A percentile compares a stretch with the other conserved stretches of the same genome.
Conservation (phyloP, 2,797 vertebrate species). For the Leuciscus waleckii region DNA sequence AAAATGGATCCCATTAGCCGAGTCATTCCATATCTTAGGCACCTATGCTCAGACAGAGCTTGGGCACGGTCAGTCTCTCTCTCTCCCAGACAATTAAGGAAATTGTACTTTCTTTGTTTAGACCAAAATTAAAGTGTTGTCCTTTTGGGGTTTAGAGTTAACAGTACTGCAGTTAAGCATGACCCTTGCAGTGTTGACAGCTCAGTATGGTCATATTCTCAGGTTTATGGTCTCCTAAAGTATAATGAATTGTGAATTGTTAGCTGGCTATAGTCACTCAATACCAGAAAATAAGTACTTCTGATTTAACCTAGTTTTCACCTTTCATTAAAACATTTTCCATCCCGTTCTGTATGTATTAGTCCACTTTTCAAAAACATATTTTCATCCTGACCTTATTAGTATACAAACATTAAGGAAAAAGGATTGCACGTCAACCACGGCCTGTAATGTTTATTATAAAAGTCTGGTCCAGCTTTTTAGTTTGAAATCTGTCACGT, state of each 20-base stretch:
- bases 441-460: background rate
- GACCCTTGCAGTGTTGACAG: slow-evolving; percentile 74
- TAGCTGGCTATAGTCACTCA: background rate
- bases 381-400: background rate
- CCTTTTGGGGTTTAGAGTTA: background rate
- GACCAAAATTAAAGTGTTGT: slow-evolving; percentile 8
- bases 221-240: background rate
- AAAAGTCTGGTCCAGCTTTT: background rate
- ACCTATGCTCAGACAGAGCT: slow-evolving; percentile 96
- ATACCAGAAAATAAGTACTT: background rate
- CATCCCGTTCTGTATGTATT: background rate
- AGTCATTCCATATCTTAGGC: slow-evolving; percentile 83
- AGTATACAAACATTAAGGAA: background rate
- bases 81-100: slow-evolving; percentile 5
- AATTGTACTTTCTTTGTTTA: slow-evolving; percentile 10
- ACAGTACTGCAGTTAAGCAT: slow-evolving; percentile 9
- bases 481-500: background rate
- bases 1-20: slow-evolving; percentile 87
- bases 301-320: background rate
- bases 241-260: background rate
- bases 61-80: slow-evolving; percentile 93
- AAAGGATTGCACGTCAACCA: background rate
- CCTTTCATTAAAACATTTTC: background rate
- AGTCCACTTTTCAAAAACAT: background rate
- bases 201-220: slow-evolving; percentile 50